A percentile compares a stretch with the other conserved stretches of the same genome.
phyloP scores from a whole-genome alignment of 2,888 invertebrate genomes.

The Meghimatium bilineatum region DNA sequence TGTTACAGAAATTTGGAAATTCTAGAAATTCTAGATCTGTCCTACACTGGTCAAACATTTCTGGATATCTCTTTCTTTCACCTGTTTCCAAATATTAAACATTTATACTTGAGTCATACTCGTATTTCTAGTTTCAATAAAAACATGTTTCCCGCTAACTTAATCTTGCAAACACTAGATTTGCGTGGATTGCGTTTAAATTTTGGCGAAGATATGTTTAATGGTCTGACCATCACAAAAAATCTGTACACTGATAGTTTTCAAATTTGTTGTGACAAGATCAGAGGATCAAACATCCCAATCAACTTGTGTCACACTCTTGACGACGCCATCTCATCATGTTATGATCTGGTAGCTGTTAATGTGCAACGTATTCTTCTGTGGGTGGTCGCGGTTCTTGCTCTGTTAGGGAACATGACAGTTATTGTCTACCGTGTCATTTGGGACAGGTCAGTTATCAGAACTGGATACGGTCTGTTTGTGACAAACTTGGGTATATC shows the following conservation, averaged over 20 bases:
- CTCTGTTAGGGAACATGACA: background rate
- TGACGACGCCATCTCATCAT: background rate
- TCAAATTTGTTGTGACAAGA: background rate
- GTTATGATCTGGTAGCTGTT: background rate
- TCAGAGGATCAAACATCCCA: background rate
- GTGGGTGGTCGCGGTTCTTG: background rate
- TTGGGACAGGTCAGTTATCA: background rate
- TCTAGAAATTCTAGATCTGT: constrained; percentile 22
- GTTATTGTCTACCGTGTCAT: background rate
- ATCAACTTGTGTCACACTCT: background rate
- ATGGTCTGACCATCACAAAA: background rate
- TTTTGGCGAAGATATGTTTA: background rate
- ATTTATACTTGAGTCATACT: background rate
- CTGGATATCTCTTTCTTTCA: background rate
- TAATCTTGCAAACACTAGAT: background rate
- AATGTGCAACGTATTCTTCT: background rate
- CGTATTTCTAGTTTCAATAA: background rate
- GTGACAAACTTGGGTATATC: background rate
- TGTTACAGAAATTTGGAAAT: background rate
- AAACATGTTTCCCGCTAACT: background rate
- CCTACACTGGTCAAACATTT: background rate
- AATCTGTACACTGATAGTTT: background rate
- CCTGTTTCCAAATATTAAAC: background rate
- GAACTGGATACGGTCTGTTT: background rate
- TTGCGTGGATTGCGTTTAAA: background rate